Percentiles rank a stretch among this genome's conserved stretches.
Conservation (phyloP, 2,797 vertebrate genomes). For the Danio tinwini region DNA sequence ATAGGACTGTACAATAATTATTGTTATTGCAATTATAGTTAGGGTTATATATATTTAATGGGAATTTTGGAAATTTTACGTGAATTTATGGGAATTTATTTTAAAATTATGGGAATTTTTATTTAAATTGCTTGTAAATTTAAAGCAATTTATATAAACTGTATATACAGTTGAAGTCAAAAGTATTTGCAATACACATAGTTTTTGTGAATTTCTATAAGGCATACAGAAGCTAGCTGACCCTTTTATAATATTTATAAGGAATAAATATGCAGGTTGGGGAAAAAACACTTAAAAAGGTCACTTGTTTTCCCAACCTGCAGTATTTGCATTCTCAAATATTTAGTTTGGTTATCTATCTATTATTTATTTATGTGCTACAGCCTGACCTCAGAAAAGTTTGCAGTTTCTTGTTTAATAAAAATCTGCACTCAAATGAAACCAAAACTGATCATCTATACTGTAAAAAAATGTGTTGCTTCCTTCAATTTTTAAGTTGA, state of each 20-base stretch:
- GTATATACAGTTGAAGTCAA: no score
- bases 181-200: neutral
- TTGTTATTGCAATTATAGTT: no score
- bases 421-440: neutral
- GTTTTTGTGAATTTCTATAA: neutral
- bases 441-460: no score
- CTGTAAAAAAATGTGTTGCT: no score
- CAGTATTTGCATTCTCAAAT: neutral
- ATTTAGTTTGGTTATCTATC: neutral
- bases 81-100: no score
- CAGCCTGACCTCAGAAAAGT: neutral
- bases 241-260: slow-evolving; percentile 28
- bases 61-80: no score
- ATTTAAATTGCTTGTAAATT: no score
- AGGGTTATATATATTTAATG: no score
- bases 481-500: no score
- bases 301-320: slow-evolving; percentile 11
- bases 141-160: no score
- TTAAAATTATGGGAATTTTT: no score
- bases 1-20: no score
- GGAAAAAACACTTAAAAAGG: slow-evolving; percentile 11
- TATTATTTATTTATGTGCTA: neutral
- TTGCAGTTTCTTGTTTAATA: neutral
- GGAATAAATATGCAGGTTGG: slow-evolving; percentile 14
- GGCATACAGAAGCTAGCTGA: neutral